Evolutionary conservation across 2,797 vertebrate species (phyloP).

Genomic region (Eulemur rubriventer): DNA sequence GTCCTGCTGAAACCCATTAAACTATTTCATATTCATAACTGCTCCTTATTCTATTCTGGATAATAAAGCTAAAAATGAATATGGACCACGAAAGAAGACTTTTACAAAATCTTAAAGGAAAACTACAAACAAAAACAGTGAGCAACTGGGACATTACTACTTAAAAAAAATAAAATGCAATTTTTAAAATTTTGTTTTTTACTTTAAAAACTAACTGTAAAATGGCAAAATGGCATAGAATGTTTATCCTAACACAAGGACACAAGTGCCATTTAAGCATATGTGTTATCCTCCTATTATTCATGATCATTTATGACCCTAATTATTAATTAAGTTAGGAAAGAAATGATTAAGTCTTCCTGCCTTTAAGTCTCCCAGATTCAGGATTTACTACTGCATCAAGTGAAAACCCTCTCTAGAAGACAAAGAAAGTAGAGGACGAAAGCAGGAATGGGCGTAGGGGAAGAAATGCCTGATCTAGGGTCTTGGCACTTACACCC

Average conservation of each 20-base stretch:
- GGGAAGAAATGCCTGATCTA: background rate
- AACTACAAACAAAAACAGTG: background rate
- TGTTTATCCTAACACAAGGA: background rate
- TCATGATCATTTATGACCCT: background rate
- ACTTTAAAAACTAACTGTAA: conserved; percentile 25
- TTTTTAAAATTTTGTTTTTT: background rate
- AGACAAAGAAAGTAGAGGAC: background rate
- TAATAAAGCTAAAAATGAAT: conserved; percentile 16
- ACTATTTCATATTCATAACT: background rate
- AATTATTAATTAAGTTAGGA: conserved; percentile 1
- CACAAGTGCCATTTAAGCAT: background rate
- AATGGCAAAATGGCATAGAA: background rate
- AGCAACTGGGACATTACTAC: background rate
- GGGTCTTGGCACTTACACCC: background rate
- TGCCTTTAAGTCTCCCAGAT: background rate
- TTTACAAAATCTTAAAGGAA: conserved; percentile 1
- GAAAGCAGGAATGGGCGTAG: background rate
- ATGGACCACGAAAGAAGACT: background rate
- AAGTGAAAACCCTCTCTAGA: background rate
- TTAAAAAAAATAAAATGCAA: background rate
- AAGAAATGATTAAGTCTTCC: conserved; percentile 9
- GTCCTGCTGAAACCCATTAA: background rate
- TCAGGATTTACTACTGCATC: background rate
- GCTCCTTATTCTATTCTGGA: background rate
- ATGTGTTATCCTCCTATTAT: background rate